Evolutionary conservation across 2,888 invertebrate species (phyloP), one percentile per base, ranked within the genome.

Genomic region (Lordiphosa fenestrarum): DNA sequence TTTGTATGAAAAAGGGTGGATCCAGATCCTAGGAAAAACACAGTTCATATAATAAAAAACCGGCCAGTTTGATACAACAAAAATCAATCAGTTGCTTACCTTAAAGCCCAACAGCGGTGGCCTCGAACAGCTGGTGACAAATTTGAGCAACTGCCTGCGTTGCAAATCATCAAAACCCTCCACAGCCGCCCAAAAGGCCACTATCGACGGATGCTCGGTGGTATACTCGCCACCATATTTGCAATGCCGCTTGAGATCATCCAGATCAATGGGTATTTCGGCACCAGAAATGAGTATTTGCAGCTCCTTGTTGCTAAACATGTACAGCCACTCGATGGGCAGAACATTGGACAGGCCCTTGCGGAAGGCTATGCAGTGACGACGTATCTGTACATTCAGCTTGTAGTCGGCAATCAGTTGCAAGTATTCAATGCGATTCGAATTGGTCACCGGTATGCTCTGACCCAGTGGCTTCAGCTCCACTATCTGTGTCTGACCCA

Each of bases 211-310:
- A 90, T 98, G 97, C 48, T 94, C 93, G 9, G 91, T 91, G 9
- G 93, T 91, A 87, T 96, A 98, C 54, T 97, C 97, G 19, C 97
- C 95, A 91, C 90, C 94, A 87, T 99, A 99, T 83, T 94, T 94
- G n/a, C 98, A 97, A 87, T 98, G 93, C 38, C 91, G 91, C 85
- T 93, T 93, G 62, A 99, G 91, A 89, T 99, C 99, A 13, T 94
- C 93, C 41, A 99, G 91, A 89, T 99, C 98, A 36, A 99, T 96
- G 48, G 98, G 96, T 69, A 96, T 95, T 82, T 95, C 95, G 0
- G 98, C 97, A 0, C 99, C 99, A 0, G 98, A 98, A 66, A 99
- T 96, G n/a, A 99, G 92, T 55, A 97, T 94, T 89, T 99, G 98
- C 58, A 99, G 91, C 90, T 99, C 99, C 69, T 96, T 94, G 83